Base-by-base conservation (phyloP, 1,140 invertebrate species). In the Heliconius melpomene region DNA sequence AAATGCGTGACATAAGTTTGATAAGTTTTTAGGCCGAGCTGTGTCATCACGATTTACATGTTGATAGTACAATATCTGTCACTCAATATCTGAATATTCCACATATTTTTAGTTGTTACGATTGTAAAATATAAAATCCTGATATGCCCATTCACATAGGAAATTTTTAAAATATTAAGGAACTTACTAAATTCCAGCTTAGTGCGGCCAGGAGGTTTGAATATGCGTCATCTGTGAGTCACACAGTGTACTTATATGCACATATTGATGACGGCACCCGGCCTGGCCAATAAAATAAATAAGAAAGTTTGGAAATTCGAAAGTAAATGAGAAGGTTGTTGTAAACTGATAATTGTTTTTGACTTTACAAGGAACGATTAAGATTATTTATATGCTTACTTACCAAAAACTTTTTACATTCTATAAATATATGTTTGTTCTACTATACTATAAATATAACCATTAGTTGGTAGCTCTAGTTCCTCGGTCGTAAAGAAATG, bases 401-500 rank as follows among this genome's bases (percentile, higher is more conserved):
- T 5, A 46, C 3, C 40, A 46, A 46, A 46, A 52, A 52, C 13
- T 50, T 50, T 5, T 0, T 20, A 52, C 50, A 20, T 52, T 7
- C 6, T 20, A 52, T 20, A 52, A 2, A 2, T 52, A 20, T 52
- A 52, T 52, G 0, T 52, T 7, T 52, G 7, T 20, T 52, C 50
- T 0, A 16, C 9, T 26, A 66, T 13, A 29, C 26, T 26, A 26
- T 29, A 23, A 57, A 29, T 66, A 29, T 66, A 13, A 29, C 1
- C 23, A 29, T 66, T 66, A 66, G 60, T 29, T 66, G 13, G 26
- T 66, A 29, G 60, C 26, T 2, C 23, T 66, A 2, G 23, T 29
- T 66, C 23, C 9, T 66, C 5, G 9, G 29, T 26, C 60, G 11
- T 26, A 66, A 75, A 75, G 80, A 83, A 80, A 85, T 89, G 90